phyloP scores from a whole-genome alignment of 2,888 invertebrate genomes.

The Ochropleura leucogaster region DNA sequence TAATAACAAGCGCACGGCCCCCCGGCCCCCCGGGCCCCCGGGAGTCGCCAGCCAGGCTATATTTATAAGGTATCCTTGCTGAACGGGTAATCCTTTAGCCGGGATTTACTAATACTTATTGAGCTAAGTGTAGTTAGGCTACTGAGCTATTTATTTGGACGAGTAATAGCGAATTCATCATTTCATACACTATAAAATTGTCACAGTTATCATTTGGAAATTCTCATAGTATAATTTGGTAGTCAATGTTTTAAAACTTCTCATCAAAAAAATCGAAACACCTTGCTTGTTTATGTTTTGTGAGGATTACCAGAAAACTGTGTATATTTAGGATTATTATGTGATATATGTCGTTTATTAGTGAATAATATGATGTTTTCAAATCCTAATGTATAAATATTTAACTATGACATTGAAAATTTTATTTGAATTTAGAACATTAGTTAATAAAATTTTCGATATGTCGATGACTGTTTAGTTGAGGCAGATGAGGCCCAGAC shows the following conservation, averaged over 20 bases:
- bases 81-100: background rate
- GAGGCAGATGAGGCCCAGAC: no score
- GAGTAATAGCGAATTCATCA: background rate
- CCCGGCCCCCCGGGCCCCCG: background rate
- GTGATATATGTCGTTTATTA: no score
- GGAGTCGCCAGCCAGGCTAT: background rate
- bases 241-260: background rate
- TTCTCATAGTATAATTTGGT: background rate
- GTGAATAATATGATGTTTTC: no score
- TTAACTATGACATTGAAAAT: no score
- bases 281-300: no score
- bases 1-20: background rate
- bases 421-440: no score
- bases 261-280: no score
- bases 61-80: background rate
- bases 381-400: no score
- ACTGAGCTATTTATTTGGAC: background rate
- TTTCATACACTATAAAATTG: background rate
- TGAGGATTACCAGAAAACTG: no score
- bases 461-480: no score
- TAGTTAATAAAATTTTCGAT: no score
- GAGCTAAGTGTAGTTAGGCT: background rate
- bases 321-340: no score
- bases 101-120: background rate
- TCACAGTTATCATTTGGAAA: background rate